A percentile compares a stretch with the other conserved stretches of the same genome.
Evolutionary conservation across 2,888 invertebrate genomes (phyloP).

Genomic region (Trissolcus brochymenae): DNA sequence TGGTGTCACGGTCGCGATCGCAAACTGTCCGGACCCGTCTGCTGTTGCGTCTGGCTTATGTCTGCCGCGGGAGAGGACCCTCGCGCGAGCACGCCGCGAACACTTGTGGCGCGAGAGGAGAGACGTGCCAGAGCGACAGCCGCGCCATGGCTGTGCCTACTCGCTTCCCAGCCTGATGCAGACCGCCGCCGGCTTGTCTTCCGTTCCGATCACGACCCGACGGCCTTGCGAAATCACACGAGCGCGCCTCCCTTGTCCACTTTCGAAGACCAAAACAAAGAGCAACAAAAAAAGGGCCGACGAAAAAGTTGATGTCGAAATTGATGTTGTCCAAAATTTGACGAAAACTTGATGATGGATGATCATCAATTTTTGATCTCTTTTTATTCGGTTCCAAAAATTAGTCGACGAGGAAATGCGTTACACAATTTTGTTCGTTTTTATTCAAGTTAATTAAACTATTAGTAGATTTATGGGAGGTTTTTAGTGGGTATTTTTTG

Average conservation of each 20-base stretch:
- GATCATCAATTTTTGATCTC: too few relatives aligned
- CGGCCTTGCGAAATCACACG: constrained; percentile 47
- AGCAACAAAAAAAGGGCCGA: too few relatives aligned
- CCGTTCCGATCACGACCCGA: constrained; percentile 50
- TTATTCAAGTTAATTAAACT: too few relatives aligned
- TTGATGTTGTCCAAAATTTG: too few relatives aligned
- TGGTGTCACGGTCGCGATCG: constrained; percentile 6
- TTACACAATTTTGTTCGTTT: too few relatives aligned
- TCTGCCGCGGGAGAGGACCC: constrained; percentile 57
- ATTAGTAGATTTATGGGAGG: too few relatives aligned
- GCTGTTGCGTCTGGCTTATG: constrained; percentile 45
- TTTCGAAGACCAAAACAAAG: too few relatives aligned
- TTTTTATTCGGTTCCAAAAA: too few relatives aligned
- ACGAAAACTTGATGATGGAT: too few relatives aligned
- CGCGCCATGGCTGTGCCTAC: constrained; percentile 54
- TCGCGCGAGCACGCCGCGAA: constrained; percentile 70
- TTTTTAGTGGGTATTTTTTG: too few relatives aligned
- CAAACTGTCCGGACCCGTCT: constrained; percentile 19
- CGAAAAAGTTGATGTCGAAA: too few relatives aligned
- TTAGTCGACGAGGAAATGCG: too few relatives aligned
- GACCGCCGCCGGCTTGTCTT: constrained; percentile 46
- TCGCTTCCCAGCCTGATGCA: constrained; percentile 47
- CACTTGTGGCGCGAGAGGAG: constrained; percentile 68
- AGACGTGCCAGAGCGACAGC: constrained; percentile 51
- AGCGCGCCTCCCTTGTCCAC: constrained; percentile 6